Evolutionary conservation across 2,113 vertebrate species (phyloP), one percentile per base, ranked within the genome.

Genomic region (Blennius ocellaris): DNA sequence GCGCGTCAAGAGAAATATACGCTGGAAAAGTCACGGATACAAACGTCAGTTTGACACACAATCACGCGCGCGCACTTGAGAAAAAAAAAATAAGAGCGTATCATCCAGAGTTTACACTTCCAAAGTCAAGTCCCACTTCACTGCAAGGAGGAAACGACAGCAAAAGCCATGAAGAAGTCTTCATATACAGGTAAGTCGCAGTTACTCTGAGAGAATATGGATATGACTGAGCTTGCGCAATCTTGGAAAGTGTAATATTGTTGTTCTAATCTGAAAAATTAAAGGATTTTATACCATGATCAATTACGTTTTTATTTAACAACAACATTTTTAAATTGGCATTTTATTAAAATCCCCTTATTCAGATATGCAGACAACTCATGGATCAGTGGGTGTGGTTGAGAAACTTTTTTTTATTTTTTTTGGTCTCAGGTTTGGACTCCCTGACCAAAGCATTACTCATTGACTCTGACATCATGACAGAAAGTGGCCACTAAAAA

Each of bases 91-190:
- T 17, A 39, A 37, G 68, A 75, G 43, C 41, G n/a, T 40, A 2
- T 53, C 36, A 63, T 61, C 14, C 45, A 60, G 30, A 16, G 38
- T 10, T 38, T 15, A 14, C 9, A 16, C 2, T 48, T 61, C 5
- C n/a, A 2, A 44, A n/a, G 1, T 43, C 1, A 57, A 39, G 15
- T 2, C 48, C 0, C 6, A 3, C 48, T 17, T 9, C 49, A 37
- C 43, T 5, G 58, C 17, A 3, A 14, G 55, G 15, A 72, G 47
- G 41, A 68, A 56, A 58, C 67, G 21, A 30, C 21, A 39, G 45
- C 86, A 36, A 7, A 44, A 77, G 64, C 6, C 55, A 92, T 92
- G 91, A 90, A 16, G 86, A 92, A 91, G 62, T 86, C 72, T 39
- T 77, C 85, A 40, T 88, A 80, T 51, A 8, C 83, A 90, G 88